Percentiles rank a stretch among this genome's conserved stretches.
These are phyloP conservation scores for Ruditapes philippinarum DNA, from an alignment of 1,140 invertebrate species.

Conservation along the genomic window DNA sequence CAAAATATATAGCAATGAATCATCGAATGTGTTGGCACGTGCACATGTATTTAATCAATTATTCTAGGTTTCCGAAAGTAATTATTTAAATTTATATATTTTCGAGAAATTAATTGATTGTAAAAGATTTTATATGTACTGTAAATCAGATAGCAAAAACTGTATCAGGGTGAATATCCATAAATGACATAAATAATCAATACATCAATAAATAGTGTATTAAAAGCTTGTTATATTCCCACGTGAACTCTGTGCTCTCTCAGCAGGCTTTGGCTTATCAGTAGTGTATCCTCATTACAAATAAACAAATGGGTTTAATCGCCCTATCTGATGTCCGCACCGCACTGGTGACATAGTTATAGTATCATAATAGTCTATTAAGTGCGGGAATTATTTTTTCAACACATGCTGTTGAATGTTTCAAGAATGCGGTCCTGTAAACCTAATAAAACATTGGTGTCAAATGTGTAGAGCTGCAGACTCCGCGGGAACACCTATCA, in stretches of 20 bases:
- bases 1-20: too few species aligned
- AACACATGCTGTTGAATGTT: neutral
- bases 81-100: too few species aligned
- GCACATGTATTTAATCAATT: too few species aligned
- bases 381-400: neutral
- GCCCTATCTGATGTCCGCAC: neutral
- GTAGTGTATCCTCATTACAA: neutral
- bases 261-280: neutral
- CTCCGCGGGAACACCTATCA: too few species aligned
- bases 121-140: too few species aligned
- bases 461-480: neutral
- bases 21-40: too few species aligned
- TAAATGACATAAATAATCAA: too few species aligned
- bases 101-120: too few species aligned
- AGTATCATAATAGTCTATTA: neutral
- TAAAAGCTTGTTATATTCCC: neutral
- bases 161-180: too few species aligned
- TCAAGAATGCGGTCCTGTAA: neutral
- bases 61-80: too few species aligned
- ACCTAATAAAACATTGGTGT: neutral
- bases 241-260: neutral
- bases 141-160: too few species aligned
- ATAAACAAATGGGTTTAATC: conserved; percentile 10
- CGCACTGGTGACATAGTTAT: neutral
- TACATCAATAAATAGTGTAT: too few species aligned